Percentiles rank a stretch among this genome's conserved stretches.
phyloP scores from a whole-genome alignment of 2,888 invertebrate species.

The Drosophila buzzatii region DNA sequence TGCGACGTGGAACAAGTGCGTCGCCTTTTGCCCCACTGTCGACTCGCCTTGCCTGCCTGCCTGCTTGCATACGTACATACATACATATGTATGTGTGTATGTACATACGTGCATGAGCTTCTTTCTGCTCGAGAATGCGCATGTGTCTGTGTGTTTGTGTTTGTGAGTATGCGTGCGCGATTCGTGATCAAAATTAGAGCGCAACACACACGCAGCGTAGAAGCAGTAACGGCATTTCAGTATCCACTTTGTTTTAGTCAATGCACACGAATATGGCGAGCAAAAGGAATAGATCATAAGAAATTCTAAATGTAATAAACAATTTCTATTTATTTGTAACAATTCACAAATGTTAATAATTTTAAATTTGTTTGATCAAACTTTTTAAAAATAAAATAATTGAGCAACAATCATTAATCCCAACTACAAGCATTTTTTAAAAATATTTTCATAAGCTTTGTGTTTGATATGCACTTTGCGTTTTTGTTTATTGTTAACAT shows the following conservation, averaged over 20 bases:
- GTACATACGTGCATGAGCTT: conserved; percentile 2
- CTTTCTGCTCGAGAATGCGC: background rate
- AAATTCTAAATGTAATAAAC: background rate
- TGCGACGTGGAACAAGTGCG: conserved; percentile 64
- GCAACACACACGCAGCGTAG: conserved; percentile 51
- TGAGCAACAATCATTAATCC: background rate
- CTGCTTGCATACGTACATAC: background rate
- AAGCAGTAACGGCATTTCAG: conserved; percentile 68
- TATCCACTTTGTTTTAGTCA: conserved; percentile 35
- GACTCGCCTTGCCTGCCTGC: background rate
- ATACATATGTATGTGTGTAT: background rate
- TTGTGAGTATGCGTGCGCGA: conserved; percentile 5
- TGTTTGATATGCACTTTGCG: conserved; percentile 1
- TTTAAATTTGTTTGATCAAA: background rate
- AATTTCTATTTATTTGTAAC: background rate
- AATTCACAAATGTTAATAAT: background rate
- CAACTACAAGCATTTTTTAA: background rate
- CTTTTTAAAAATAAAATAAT: background rate
- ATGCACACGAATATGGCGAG: conserved; percentile 12
- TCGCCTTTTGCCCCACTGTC: conserved; percentile 36
- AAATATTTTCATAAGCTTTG: background rate
- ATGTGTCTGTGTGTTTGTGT: background rate
- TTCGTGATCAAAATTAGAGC: conserved; percentile 60
- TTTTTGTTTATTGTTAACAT: conserved; percentile 15
- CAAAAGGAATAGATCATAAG: background rate